Evolutionary conservation across 2,113 vertebrate genomes (phyloP), one percentile per base, ranked within the genome.

Genomic region (Nothocercus nigrocapillus): DNA sequence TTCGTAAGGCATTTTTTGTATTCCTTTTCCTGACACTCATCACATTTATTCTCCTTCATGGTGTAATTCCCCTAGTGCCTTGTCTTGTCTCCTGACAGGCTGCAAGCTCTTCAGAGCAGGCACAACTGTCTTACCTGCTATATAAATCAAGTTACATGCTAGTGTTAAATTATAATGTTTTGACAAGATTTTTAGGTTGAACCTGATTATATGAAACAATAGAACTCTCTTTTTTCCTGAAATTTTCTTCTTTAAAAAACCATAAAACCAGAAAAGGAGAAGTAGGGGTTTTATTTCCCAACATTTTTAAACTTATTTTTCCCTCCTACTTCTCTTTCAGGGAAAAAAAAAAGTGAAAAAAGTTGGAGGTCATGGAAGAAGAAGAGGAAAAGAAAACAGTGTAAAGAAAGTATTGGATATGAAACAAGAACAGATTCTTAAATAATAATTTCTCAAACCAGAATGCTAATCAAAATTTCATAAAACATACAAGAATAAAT

Each of bases 91-190:
- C 54, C 89, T 97, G 95, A 96, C 95, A 96, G 44, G 83, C 89
- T 94, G 93, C 89, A 89, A 94, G 94, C 93, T 92, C 95, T 95
- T 96, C 93, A 93, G 93, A 96, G 86, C 34, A 93, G 67, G 67
- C 88, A 91, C 95, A 95, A 95, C 93, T 95, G 94, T 95, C 91
- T 95, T 80, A 62, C 87, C 91, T 82, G 75, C 85, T 97, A 95
- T 70, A 97, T 94, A 97, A 97, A 94, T 94, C 94, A 94, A 89
- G 89, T 77, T 91, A 89, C 75, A 85, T 32, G 72, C 79, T 93
- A 88, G 93, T 89, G 94, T 85, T 95, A 94, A 95, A 97, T 95
- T 93, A 91, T 91, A 91, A 95, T 95, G 96, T 96, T 97, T 96
- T 96, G 96, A 96, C 96, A 95, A 69, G 79, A 91, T 93, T 94